Evolutionary conservation across 2,797 vertebrate genomes (phyloP), one percentile per base, ranked within the genome.

Genomic region (Euphonia xanthogaster): DNA sequence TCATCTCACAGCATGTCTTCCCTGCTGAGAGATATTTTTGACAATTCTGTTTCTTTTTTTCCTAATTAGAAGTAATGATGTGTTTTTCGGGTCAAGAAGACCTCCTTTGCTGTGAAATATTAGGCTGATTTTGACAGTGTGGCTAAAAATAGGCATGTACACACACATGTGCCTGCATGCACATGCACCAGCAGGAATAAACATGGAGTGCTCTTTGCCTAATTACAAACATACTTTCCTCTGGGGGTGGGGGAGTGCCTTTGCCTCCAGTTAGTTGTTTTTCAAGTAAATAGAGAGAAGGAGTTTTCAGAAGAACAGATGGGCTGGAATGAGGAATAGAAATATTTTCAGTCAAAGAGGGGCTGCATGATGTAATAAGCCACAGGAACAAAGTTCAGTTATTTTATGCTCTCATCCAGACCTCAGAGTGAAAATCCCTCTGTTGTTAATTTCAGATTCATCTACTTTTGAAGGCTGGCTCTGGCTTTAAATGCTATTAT

Each of bases 301-400:
- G 87, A 94, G 71, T 94, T 95, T 94, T 90, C 84, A 85, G 81
- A 95, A 91, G 93, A 94, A 87, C 90, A 94, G 91, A 97, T 97
- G 96, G 90, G 51, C 81, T 94, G 94, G 95, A 96, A 95, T 78
- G 94, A 96, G 94, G 89, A 96, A 80, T 66, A 96, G 91, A 96
- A 95, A 96, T 97, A 93, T 95, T 96, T 96, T 96, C 95, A 95
- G 84, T 96, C 90, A 91, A 57, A 96, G 86, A 92, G 65, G 66
- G 82, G 47, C 87, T 2, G 11, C 72, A 80, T 96, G 96, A 97
- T 97, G 96, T 96, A 95, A 96, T 90, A 94, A 96, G 85, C 94
- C 94, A 93, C 96, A 96, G 92, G 94, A 96, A 91, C 89, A 97
- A 94, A 96, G 94, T 96, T 95, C 91, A 91, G 91, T 94, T 95